phyloP scores from a whole-genome alignment of 2,797 vertebrate genomes.

The Tokudaia tokunoshimensis region DNA sequence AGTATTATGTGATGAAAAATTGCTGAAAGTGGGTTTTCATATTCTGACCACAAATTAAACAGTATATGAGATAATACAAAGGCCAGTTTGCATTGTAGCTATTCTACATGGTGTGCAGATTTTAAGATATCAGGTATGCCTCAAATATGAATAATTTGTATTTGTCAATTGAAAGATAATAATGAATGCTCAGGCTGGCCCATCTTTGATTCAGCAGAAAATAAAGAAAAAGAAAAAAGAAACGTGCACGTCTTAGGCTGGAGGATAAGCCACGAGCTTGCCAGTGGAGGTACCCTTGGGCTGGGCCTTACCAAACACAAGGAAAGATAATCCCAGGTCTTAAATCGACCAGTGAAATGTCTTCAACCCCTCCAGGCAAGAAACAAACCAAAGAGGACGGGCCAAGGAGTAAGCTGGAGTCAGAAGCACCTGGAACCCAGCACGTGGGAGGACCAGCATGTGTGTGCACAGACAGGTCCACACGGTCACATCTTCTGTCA shows the following conservation, averaged over 20 bases:
- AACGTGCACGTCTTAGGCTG: neutral
- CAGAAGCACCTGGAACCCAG: neutral
- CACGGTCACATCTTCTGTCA: accelerated
- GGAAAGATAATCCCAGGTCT: slow-evolving; percentile 22
- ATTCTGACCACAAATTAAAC: neutral
- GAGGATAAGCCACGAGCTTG: neutral
- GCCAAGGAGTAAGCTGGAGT: neutral
- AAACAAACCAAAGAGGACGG: neutral
- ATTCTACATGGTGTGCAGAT: neutral
- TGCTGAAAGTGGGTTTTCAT: neutral
- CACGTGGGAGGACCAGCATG: neutral
- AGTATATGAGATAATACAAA: neutral
- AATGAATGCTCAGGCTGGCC: neutral
- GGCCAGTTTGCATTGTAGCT: neutral
- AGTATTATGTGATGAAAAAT: neutral
- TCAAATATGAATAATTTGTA: neutral
- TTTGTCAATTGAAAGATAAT: neutral
- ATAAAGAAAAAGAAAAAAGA: neutral
- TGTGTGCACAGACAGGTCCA: neutral
- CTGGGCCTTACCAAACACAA: slow-evolving; percentile 7
- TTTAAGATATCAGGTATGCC: neutral
- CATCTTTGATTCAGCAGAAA: neutral
- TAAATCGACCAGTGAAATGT: slow-evolving; percentile 27
- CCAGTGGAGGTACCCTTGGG: neutral
- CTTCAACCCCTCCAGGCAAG: neutral